phyloP scores from a whole-genome alignment of 2,113 vertebrate genomes.

The Fulica atra region DNA sequence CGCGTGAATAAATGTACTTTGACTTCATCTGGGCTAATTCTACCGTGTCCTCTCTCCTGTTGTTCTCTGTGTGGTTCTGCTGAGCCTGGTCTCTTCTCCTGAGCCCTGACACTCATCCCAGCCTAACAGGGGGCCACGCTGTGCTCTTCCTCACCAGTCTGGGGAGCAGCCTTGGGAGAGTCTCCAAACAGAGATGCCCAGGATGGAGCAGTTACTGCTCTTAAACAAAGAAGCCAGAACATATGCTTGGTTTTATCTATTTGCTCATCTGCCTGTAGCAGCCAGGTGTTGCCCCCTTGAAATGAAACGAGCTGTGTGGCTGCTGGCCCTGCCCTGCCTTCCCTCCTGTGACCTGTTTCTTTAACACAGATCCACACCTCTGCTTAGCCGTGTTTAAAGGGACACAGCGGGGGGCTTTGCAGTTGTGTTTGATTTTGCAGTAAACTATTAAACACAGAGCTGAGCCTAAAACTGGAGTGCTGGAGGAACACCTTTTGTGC shows the following conservation, averaged over 20 bases:
- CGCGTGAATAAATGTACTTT: slow-evolving; percentile 44
- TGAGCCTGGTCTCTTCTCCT: neutral
- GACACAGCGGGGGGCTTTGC: neutral
- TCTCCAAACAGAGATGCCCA: neutral
- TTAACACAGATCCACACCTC: neutral
- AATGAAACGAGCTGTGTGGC: neutral
- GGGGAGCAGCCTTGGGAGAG: neutral
- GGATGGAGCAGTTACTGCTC: neutral
- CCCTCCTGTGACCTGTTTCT: neutral
- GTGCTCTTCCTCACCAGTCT: neutral
- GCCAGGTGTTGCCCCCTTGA: neutral
- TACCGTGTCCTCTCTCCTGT: neutral
- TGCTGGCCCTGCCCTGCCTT: neutral
- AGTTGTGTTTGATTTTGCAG: neutral
- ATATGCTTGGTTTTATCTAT: neutral
- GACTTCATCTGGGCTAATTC: neutral
- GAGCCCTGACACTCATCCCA: neutral
- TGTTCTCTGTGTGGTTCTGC: fast-evolving
- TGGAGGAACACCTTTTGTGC: neutral
- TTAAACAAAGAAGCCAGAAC: neutral
- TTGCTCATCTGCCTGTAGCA: neutral
- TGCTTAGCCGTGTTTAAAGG: neutral
- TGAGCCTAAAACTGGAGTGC: neutral
- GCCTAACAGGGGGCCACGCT: fast-evolving
- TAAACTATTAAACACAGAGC: no score